Percentiles rank a stretch among this genome's conserved stretches.
Evolutionary conservation across 2,888 invertebrate genomes (phyloP).

Genomic region (Himalopsyche tibetana): DNA sequence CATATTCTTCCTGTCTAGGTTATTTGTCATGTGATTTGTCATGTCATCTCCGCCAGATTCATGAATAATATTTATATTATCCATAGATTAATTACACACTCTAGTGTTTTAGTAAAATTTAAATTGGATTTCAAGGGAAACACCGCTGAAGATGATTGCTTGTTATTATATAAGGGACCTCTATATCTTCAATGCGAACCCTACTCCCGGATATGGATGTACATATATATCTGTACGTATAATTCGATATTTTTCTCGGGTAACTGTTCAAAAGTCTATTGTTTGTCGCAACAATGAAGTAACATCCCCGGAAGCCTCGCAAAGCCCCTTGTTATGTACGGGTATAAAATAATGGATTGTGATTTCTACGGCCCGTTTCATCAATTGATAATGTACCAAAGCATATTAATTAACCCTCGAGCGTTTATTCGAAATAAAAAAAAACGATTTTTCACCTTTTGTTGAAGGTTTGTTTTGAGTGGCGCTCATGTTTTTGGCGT

Average conservation of each 20-base stretch:
- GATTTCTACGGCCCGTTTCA: not conserved
- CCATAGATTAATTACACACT: conserved; percentile 9
- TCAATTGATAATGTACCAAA: conserved; percentile 23
- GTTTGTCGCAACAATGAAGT: conserved; percentile 34
- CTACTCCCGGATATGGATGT: conserved; percentile 24
- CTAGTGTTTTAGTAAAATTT: conserved; percentile 25
- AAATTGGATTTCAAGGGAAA: conserved; percentile 5
- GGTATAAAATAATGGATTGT: conserved; percentile 19
- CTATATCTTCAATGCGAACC: conserved; percentile 17
- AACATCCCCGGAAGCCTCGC: conserved; percentile 16
- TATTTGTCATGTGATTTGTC: conserved; percentile 1
- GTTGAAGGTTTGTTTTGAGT: not conserved
- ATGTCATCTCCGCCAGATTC: not conserved
- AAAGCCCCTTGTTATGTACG: not conserved
- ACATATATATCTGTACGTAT: conserved; percentile 17
- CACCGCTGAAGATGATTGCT: conserved; percentile 27
- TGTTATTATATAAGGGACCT: conserved; percentile 16
- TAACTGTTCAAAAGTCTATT: conserved; percentile 7
- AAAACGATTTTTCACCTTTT: conserved; percentile 23
- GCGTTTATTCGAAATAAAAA: not conserved
- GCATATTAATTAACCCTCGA: conserved; percentile 31
- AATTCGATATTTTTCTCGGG: conserved; percentile 16
- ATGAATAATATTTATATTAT: conserved; percentile 32
- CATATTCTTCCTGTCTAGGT: not conserved
- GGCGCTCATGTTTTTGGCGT: not conserved